Evolutionary conservation across 2,113 vertebrate species (phyloP).

Genomic region (Gadus chalcogrammus): DNA sequence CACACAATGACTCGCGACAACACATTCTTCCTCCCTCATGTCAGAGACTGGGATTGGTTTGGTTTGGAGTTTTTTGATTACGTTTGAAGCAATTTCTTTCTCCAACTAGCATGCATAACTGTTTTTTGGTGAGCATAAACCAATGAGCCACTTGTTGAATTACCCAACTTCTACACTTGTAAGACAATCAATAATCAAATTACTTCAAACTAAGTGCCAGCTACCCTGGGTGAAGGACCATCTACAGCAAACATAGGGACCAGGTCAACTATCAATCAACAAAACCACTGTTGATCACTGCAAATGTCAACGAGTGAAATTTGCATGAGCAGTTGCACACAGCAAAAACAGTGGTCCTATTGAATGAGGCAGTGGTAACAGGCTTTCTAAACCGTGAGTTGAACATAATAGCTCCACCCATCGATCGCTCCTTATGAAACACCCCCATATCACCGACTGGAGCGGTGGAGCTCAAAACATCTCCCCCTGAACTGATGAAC

Average conservation of each 20-base stretch:
- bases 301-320: neutral
- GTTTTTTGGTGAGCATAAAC: no score
- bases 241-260: no score
- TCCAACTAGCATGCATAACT: no score
- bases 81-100: neutral
- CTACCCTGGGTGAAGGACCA: no score
- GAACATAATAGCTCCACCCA: conserved; percentile 74
- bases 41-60: no score
- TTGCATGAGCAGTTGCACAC: conserved; percentile 28
- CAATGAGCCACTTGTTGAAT: no score
- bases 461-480: conserved; percentile 65
- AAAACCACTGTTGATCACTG: neutral
- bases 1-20: conserved; percentile 32
- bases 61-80: neutral
- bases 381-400: conserved; percentile 70
- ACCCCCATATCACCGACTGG: conserved; percentile 57
- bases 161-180: no score
- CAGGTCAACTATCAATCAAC: no score
- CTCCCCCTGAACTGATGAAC: conserved; percentile 64
- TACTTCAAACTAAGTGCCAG: no score
- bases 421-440: conserved; percentile 66
- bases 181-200: no score
- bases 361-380: conserved; percentile 68
- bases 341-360: conserved; percentile 71
- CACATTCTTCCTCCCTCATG: conserved; percentile 9